Evolutionary conservation across 2,797 vertebrate species (phyloP), one percentile per base, ranked within the genome.

Genomic region (Pristis pectinata): DNA sequence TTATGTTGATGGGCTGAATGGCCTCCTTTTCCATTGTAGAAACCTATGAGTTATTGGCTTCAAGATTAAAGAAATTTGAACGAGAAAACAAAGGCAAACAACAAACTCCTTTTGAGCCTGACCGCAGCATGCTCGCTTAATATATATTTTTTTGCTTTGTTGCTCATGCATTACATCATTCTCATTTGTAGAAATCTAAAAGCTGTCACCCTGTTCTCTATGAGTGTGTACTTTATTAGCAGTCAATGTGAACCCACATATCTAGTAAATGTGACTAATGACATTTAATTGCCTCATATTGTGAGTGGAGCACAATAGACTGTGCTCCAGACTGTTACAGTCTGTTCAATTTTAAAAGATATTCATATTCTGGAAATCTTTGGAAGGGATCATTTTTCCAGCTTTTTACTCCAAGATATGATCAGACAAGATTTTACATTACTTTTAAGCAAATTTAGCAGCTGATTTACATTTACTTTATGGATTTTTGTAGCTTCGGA

Each of bases 271-370:
- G 56, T 89, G 61, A 91, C 67, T 93, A 24, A 74, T 93, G 2
- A 41, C 37, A 34, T 64, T 72, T 93, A 93, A 93, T 93, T 93
- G 91, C 91, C 24, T 93, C 67, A 49, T 93, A 72, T 93, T 34
- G 10, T 74, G 67, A n/a, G n/a, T n/a, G n/a, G n/a, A n/a, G n/a
- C n/a, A n/a, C n/a, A n/a, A n/a, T n/a, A n/a, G n/a, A n/a, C n/a
- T n/a, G n/a, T n/a, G n/a, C n/a, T n/a, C n/a, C n/a, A n/a, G n/a
- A n/a, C 61, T 93, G n/a, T 67, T 24, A 19, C 34, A 64, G 17
- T 41, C 70, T 93, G 67, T 53, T 93, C 67, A 72, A 44, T 93
- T 93, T 93, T 64, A 53, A 72, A 17, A 93, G 41, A 61, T 70
- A 93, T 24, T 56, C 49, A 34, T 49, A 49, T 93, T 93, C 91